These are phyloP conservation scores for Gymnocypris eckloni DNA, from an alignment of 2,797 vertebrate species.

Conservation along the genomic window DNA sequence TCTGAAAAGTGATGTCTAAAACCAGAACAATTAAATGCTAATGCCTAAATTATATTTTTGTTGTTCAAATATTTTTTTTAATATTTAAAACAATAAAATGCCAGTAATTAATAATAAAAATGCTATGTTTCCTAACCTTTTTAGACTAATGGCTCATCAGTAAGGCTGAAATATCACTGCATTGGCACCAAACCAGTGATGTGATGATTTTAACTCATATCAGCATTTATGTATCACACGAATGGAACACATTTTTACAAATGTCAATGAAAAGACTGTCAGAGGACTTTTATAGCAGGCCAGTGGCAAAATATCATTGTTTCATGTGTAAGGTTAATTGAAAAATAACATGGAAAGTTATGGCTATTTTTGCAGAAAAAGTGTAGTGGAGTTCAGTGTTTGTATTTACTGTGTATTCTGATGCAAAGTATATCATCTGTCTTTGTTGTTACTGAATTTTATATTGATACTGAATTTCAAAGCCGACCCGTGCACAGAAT, in stretches of 20 bases:
- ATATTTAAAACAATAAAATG: constrained; percentile 29
- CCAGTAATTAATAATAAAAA: constrained; percentile 17
- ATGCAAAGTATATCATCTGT: background rate
- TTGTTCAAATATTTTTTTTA: constrained; percentile 19
- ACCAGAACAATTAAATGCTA: background rate
- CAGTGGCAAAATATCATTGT: background rate
- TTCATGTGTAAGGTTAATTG: background rate
- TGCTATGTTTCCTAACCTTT: background rate
- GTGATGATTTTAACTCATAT: background rate
- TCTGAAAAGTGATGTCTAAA: constrained; percentile 22
- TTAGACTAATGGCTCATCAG: background rate
- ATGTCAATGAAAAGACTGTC: background rate
- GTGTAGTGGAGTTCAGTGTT: background rate
- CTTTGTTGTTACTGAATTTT: background rate
- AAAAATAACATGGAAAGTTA: background rate
- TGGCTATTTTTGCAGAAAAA: background rate
- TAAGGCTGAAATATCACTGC: background rate
- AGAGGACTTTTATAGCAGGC: background rate
- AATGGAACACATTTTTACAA: background rate
- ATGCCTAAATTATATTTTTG: constrained; percentile 23
- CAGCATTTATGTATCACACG: background rate
- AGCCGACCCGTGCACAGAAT: no score
- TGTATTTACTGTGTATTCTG: background rate
- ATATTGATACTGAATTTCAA: background rate
- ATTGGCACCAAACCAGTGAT: background rate